Conservation (phyloP, 1,140 invertebrate species). For the Lasioglossum baleicum region DNA sequence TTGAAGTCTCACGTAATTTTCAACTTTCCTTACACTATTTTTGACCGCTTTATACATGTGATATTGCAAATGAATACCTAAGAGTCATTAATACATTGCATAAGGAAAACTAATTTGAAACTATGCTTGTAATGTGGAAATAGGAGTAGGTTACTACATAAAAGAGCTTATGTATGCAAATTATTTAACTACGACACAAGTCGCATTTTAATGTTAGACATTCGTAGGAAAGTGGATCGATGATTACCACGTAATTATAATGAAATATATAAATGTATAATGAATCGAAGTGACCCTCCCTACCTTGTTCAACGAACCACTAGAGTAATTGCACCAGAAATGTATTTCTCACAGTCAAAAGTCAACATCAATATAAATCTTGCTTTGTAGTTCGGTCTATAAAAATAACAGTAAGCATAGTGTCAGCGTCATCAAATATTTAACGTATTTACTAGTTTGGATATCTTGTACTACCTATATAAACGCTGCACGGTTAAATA, state of each 20-base stretch:
- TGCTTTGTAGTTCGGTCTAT: conserved; percentile 25
- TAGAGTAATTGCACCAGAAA: conserved; percentile 43
- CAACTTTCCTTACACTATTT: conserved; percentile 16
- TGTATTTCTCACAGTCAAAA: conserved; percentile 48
- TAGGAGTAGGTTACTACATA: conserved; percentile 8
- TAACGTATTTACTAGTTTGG: conserved; percentile 42
- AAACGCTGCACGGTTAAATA: conserved; percentile 49
- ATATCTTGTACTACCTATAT: conserved; percentile 43
- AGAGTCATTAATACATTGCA: conserved; percentile 18
- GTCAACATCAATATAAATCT: conserved; percentile 52
- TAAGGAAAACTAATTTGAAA: not conserved
- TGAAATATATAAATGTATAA: conserved; percentile 41
- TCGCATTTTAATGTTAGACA: conserved; percentile 37
- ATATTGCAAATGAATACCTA: conserved; percentile 43
- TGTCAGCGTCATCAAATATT: conserved; percentile 23
- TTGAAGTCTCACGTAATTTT: conserved; percentile 46
- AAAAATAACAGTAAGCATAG: conserved; percentile 49
- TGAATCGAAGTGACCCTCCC: conserved; percentile 44
- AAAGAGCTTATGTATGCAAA: conserved; percentile 34
- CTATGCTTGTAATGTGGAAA: conserved; percentile 11
- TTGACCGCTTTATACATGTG: conserved; percentile 48
- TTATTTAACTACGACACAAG: conserved; percentile 29
- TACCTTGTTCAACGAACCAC: conserved; percentile 49
- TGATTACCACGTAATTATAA: conserved; percentile 16
- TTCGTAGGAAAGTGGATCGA: conserved; percentile 11